phyloP scores from a whole-genome alignment of 2,888 invertebrate genomes.

The Polymixis lichenea region DNA sequence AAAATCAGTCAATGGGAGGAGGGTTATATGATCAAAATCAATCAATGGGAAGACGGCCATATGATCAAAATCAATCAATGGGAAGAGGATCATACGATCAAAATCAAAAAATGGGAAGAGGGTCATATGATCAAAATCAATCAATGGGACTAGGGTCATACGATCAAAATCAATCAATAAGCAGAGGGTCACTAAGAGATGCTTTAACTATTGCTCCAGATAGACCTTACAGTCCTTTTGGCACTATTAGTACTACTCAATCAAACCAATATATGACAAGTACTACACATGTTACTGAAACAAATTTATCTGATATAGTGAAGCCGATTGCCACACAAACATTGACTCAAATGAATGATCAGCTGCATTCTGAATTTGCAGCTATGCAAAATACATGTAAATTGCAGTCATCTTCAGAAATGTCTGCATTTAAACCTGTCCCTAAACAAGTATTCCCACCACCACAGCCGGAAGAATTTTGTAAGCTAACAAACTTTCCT shows the following conservation, averaged over 20 bases:
- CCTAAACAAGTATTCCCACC: slow-evolving; percentile 85
- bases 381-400: slow-evolving; percentile 83
- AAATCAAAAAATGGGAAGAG: slow-evolving; percentile 17
- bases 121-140: slow-evolving; percentile 37
- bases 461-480: slow-evolving; percentile 81
- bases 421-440: slow-evolving; percentile 88
- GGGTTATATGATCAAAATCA: slow-evolving; percentile 76
- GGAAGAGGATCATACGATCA: slow-evolving; percentile 73
- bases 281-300: slow-evolving; percentile 68
- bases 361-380: slow-evolving; percentile 78
- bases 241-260: slow-evolving; percentile 84
- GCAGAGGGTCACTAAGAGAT: slow-evolving; percentile 88
- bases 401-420: slow-evolving; percentile 83
- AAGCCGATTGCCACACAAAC: slow-evolving; percentile 82
- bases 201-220: slow-evolving; percentile 92
- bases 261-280: slow-evolving; percentile 77
- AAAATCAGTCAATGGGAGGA: slow-evolving; percentile 67
- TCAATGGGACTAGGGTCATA: slow-evolving; percentile 87
- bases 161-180: slow-evolving; percentile 73
- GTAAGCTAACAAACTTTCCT: slow-evolving; percentile 79
- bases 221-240: slow-evolving; percentile 90
- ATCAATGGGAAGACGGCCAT: slow-evolving; percentile 78
- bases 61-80: slow-evolving; percentile 73
- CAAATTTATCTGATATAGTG: slow-evolving; percentile 79
- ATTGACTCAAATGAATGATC: slow-evolving; percentile 74